These are phyloP conservation scores for Rhinoptilus africanus DNA, from an alignment of 2,113 vertebrate genomes.

Conservation along the genomic window DNA sequence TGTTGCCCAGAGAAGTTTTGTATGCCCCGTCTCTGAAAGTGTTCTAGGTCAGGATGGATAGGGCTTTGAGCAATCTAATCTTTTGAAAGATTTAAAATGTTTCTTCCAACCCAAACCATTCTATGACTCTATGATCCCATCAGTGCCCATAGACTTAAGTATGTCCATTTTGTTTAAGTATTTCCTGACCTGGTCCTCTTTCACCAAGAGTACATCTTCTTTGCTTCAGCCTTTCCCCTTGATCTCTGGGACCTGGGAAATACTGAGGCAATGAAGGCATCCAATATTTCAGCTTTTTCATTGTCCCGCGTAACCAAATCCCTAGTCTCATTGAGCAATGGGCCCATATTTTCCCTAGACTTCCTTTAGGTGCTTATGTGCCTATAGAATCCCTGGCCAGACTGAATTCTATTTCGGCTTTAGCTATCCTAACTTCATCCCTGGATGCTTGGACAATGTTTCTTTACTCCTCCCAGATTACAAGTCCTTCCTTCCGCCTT, in stretches of 20 bases:
- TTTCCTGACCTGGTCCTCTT: background rate
- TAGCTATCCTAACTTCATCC: too few relatives aligned
- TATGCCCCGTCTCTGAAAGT: background rate
- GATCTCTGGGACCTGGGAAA: background rate
- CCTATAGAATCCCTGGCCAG: too few relatives aligned
- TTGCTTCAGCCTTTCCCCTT: background rate
- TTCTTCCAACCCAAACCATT: too few relatives aligned
- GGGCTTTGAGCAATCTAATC: background rate
- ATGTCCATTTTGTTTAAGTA: background rate
- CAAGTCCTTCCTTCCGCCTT: too few relatives aligned
- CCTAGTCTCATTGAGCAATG: background rate
- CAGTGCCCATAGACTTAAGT: background rate
- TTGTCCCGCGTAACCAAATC: background rate
- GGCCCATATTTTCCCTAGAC: too few relatives aligned
- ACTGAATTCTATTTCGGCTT: too few relatives aligned
- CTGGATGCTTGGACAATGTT: too few relatives aligned
- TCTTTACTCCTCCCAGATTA: too few relatives aligned
- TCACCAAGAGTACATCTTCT: background rate
- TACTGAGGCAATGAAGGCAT: background rate
- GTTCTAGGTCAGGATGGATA: background rate
- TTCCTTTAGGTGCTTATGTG: too few relatives aligned
- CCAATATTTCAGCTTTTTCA: background rate
- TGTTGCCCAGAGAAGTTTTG: background rate
- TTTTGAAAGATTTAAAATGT: background rate
- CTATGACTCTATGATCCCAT: background rate